Percentiles rank a stretch among this genome's conserved stretches.
Evolutionary conservation across 2,888 invertebrate genomes (phyloP).

Genomic region (Heliconius aoede): DNA sequence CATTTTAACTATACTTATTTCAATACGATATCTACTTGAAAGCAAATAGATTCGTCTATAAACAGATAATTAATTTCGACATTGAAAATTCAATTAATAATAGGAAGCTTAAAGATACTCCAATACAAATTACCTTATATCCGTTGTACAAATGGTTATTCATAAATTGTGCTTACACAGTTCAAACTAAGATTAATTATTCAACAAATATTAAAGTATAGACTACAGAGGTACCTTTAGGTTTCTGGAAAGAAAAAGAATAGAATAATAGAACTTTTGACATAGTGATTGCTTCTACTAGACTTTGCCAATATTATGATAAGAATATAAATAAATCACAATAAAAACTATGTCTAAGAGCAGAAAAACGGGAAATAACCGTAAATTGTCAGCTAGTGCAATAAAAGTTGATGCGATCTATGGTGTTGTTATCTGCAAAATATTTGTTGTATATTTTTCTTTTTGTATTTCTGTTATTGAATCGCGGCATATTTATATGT

Average conservation of each 20-base stretch:
- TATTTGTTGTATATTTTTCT: constrained; percentile 30
- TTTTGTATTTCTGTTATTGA: constrained; percentile 7
- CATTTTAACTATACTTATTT: too few relatives aligned
- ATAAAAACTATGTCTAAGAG: constrained; percentile 56
- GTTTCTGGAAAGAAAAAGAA: constrained; percentile 8
- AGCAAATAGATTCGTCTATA: neutral
- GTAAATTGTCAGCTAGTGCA: constrained; percentile 58
- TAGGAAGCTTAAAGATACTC: neutral
- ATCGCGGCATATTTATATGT: constrained; percentile 28
- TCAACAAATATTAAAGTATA: neutral
- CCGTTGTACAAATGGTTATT: neutral
- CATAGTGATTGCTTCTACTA: constrained; percentile 18
- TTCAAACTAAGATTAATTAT: constrained; percentile 2
- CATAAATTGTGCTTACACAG: constrained; percentile 8
- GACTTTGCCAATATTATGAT: constrained; percentile 7
- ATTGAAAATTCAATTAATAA: too few relatives aligned
- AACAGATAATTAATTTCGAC: neutral
- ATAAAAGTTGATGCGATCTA: constrained; percentile 52
- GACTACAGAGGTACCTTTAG: neutral
- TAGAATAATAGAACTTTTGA: constrained; percentile 14
- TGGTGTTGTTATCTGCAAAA: constrained; percentile 31
- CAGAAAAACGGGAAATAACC: constrained; percentile 51
- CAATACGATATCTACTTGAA: too few relatives aligned
- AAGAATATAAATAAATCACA: constrained; percentile 53
- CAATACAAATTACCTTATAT: constrained; percentile 6